Conservation (phyloP, 2,888 invertebrate genomes). For the Sipha maydis region DNA sequence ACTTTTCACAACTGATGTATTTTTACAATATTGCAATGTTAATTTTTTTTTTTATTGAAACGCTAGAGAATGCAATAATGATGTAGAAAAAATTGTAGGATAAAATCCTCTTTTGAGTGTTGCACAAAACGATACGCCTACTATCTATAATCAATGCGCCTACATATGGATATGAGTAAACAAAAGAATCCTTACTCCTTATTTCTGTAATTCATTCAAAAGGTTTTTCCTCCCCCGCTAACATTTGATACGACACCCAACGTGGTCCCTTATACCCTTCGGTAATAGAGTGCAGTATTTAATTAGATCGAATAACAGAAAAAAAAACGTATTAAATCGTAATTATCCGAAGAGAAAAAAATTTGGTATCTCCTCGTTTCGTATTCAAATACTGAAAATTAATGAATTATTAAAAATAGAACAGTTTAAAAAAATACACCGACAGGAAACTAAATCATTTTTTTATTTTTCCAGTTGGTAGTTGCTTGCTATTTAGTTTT, state of each 20-base stretch:
- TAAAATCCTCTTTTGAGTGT: neutral
- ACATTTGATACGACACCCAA: constrained; percentile 12
- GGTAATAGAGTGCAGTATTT: constrained; percentile 18
- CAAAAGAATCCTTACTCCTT: neutral
- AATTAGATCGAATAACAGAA: neutral
- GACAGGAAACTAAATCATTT: no score
- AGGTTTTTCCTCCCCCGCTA: neutral
- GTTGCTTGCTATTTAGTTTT: no score
- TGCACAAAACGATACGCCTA: neutral
- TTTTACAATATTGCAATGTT: no score
- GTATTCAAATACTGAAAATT: neutral
- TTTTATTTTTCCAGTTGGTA: no score
- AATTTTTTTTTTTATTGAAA: neutral
- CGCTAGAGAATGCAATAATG: neutral
- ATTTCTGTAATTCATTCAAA: constrained; percentile 20
- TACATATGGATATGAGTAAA: neutral
- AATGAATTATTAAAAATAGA: neutral
- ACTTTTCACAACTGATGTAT: no score
- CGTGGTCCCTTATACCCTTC: constrained; percentile 1
- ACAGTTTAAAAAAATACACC: neutral
- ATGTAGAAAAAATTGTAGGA: neutral
- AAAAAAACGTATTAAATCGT: neutral
- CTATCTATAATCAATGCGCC: neutral
- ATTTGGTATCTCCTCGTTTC: neutral
- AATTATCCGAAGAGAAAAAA: neutral